A percentile compares a stretch with the other conserved stretches of the same genome.
phyloP scores from a whole-genome alignment of 2,113 vertebrate genomes.

The Ammodytes marinus region DNA sequence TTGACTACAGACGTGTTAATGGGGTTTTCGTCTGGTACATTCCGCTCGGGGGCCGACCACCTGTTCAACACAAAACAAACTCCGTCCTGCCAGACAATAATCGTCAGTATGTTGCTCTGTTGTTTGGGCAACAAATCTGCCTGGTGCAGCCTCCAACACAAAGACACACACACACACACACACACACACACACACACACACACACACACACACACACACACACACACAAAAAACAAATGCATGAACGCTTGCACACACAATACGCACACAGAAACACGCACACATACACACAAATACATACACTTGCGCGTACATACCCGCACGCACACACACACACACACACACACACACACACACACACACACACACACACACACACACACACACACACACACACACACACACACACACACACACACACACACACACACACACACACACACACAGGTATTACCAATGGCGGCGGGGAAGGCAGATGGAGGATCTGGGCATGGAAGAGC shows the following conservation, averaged over 20 bases:
- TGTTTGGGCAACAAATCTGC: conserved; percentile 13
- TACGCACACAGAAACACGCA: no score
- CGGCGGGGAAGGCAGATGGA: not conserved
- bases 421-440: conserved; percentile 17
- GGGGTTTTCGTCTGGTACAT: conserved; percentile 40
- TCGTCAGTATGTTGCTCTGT: conserved; percentile 49
- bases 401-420: conserved; percentile 2
- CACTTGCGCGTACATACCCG: not conserved
- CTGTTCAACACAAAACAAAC: conserved; percentile 66
- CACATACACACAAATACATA: not conserved
- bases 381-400: conserved; percentile 6
- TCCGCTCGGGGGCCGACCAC: conserved; percentile 66
- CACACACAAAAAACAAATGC: not conserved
- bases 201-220: conserved; percentile 11
- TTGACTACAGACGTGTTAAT: conserved; percentile 54
- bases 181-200: conserved; percentile 17
- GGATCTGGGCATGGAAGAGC: not conserved
- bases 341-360: no score
- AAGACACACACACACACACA: conserved; percentile 5
- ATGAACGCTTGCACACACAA: no score
- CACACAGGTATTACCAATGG: conserved; percentile 2
- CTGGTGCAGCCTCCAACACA: not conserved
- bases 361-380: not conserved
- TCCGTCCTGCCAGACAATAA: conserved; percentile 40
- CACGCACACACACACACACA: not conserved